Evolutionary conservation across 2,113 vertebrate species (phyloP).

Genomic region (Trichomycterus rosablanca): DNA sequence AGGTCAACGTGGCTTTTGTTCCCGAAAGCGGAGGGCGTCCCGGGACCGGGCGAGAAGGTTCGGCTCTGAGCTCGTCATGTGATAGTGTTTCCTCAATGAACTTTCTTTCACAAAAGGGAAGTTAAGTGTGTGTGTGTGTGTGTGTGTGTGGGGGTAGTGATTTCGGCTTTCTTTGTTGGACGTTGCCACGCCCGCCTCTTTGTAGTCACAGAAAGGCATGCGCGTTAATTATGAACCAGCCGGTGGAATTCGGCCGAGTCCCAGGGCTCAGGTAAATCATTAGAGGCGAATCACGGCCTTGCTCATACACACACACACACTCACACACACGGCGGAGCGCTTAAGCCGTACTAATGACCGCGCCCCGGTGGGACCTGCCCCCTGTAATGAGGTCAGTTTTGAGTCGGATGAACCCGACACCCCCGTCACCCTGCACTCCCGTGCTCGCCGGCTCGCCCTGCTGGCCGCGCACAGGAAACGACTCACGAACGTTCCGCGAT

Average conservation of each 20-base stretch:
- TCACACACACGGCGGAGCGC: conserved; percentile 12
- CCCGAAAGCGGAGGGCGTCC: background rate
- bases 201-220: conserved; percentile 7
- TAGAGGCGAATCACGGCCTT: conserved; percentile 34
- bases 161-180: conserved; percentile 25
- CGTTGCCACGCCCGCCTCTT: conserved; percentile 19
- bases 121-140: background rate
- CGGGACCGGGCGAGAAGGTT: conserved; percentile 11
- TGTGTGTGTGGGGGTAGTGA: conserved; percentile 5
- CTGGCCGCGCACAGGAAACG: conserved; percentile 18
- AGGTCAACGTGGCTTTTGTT: conserved; percentile 27
- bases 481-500: background rate
- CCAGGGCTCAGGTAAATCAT: conserved; percentile 65
- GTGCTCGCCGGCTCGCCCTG: conserved; percentile 33
- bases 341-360: conserved; percentile 41
- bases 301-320: background rate
- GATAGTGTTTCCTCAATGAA: conserved; percentile 10
- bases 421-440: conserved; percentile 11
- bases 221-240: conserved; percentile 51
- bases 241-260: conserved; percentile 41
- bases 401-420: conserved; percentile 16
- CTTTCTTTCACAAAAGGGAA: conserved; percentile 7
- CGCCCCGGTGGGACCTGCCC: conserved; percentile 29
- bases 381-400: conserved; percentile 39
- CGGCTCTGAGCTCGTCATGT: conserved; percentile 40